These are phyloP conservation scores for Tuberolachnus salignus DNA, from an alignment of 2,888 invertebrate species.

Conservation along the genomic window DNA sequence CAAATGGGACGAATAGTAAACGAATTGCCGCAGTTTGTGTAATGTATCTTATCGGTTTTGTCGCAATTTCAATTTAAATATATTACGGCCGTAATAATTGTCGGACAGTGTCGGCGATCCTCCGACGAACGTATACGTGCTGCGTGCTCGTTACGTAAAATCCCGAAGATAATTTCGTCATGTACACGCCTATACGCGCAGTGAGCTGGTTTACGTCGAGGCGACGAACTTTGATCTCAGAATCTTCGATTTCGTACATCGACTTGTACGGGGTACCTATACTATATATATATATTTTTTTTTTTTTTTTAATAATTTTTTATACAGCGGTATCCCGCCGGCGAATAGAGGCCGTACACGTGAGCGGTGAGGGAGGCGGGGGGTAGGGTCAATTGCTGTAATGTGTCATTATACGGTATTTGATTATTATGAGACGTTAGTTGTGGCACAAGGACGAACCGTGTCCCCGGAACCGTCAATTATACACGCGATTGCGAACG, in stretches of 20 bases:
- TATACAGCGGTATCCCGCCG: not conserved
- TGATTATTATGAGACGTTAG: slow-evolving; percentile 28
- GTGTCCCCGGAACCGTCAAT: slow-evolving; percentile 37
- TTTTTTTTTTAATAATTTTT: no score
- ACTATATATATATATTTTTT: not conserved
- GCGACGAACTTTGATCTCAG: slow-evolving; percentile 35
- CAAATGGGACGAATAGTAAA: no score
- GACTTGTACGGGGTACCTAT: not conserved
- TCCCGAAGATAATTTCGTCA: not conserved
- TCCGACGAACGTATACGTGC: no score
- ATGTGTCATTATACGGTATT: slow-evolving; percentile 43
- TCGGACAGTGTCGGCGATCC: no score
- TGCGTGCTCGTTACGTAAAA: not conserved
- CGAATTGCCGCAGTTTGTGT: no score
- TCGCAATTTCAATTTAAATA: no score
- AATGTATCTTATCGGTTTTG: no score
- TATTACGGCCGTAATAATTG: no score
- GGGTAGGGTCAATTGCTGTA: slow-evolving; percentile 26
- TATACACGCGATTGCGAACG: slow-evolving; percentile 21
- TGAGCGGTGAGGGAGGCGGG: no score
- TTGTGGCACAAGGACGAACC: slow-evolving; percentile 44
- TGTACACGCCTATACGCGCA: no score
- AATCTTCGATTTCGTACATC: slow-evolving; percentile 20
- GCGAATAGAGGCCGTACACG: slow-evolving; percentile 21
- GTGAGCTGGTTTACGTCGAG: no score